A percentile compares a stretch with the other conserved stretches of the same genome.
These are phyloP conservation scores for Xenopus tropicalis DNA, from an alignment of 2,113 vertebrate species.

Conservation along the genomic window DNA sequence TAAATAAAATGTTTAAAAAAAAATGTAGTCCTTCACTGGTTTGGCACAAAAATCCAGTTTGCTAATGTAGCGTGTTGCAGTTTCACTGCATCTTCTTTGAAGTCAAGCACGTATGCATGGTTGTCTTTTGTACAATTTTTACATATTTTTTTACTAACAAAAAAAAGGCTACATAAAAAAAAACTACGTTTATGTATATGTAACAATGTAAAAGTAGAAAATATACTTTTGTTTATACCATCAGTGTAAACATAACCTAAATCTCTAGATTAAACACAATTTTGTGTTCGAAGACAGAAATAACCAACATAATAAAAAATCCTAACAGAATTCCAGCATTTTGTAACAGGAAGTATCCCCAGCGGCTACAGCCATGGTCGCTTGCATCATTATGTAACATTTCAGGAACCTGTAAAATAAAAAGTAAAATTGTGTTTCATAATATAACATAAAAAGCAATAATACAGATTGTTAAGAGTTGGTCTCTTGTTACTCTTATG, in stretches of 20 bases:
- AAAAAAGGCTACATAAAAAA: not conserved
- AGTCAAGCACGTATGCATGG: constrained; percentile 6
- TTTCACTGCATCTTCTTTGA: constrained; percentile 2
- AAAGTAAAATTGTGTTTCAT: too few relatives aligned
- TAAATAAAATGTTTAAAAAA: too few relatives aligned
- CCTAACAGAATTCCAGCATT: constrained; percentile 94
- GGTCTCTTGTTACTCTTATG: too few relatives aligned
- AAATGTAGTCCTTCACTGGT: not conserved
- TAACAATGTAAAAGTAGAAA: too few relatives aligned
- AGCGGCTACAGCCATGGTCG: constrained; percentile 92
- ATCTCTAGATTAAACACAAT: constrained; percentile 83
- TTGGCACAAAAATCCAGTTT: constrained; percentile 26
- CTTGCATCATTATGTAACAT: constrained; percentile 96
- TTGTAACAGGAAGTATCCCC: constrained; percentile 93
- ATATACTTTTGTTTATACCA: constrained; percentile 22
- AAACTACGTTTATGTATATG: constrained; percentile 3
- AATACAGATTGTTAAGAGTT: too few relatives aligned
- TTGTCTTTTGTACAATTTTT: constrained; percentile 3
- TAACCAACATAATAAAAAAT: constrained; percentile 93
- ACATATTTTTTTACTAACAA: too few relatives aligned
- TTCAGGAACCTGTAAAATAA: constrained; percentile 93
- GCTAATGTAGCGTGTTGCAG: constrained; percentile 7
- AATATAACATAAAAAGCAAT: too few relatives aligned
- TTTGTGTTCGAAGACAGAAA: constrained; percentile 91
- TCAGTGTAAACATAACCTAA: constrained; percentile 39